Evolutionary conservation across 2,113 vertebrate genomes (phyloP).

Genomic region (Nothoprocta perdicaria): DNA sequence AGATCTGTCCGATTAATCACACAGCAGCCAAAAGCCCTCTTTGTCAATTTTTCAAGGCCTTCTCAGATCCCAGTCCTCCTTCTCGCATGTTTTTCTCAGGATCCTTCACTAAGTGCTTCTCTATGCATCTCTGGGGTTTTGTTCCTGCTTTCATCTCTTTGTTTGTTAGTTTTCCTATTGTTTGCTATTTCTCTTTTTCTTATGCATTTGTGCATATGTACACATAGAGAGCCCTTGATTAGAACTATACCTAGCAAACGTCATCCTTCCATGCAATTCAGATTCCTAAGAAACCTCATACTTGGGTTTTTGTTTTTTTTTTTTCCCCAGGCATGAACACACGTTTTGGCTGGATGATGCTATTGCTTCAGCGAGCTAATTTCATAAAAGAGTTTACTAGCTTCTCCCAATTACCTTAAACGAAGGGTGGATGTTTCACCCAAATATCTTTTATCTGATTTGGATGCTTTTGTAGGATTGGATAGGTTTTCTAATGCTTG

Average conservation of each 20-base stretch:
- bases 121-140: not conserved
- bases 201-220: not conserved
- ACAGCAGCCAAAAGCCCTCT: not conserved
- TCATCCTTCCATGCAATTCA: not conserved
- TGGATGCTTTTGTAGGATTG: not conserved
- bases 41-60: not conserved
- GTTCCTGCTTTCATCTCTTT: not conserved
- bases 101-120: not conserved
- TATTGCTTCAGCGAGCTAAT: not conserved
- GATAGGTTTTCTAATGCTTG: not conserved
- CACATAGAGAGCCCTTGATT: not conserved
- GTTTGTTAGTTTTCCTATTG: not conserved
- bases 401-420: not conserved
- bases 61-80: not conserved
- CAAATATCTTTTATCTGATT: not conserved
- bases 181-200: not conserved
- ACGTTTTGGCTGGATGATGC: not conserved
- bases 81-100: not conserved
- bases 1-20: not conserved
- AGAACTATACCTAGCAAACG: not conserved
- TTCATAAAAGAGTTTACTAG: not conserved
- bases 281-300: not conserved
- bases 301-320: not conserved
- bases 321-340: not conserved
- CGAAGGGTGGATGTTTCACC: not conserved